Base-by-base conservation (phyloP, 2,888 invertebrate species). In the Stenodema calcarata region DNA sequence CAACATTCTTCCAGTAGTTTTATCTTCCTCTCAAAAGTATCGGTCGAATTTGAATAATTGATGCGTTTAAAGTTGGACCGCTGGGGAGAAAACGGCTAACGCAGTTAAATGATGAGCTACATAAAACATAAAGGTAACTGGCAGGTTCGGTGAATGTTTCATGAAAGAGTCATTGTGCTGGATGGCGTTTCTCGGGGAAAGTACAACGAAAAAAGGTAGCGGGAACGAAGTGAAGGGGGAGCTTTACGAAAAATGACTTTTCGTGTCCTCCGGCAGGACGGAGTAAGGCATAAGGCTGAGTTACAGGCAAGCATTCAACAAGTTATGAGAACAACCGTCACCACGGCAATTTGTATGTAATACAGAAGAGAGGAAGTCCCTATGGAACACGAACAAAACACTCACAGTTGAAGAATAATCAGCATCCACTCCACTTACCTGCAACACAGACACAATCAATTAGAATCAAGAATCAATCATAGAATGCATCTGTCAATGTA, bases 31-130 rank as follows among this genome's bases (percentile, higher is more conserved):
- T 78, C 0, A 44, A 23, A 78, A 42, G 78, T 78, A 78, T 44
- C 42, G 18, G 78, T 44, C 78, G 41, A 44, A 78, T 78, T 78
- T 78, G 78, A 78, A 78, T 78, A 78, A 78, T 78, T 78, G 78
- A 78, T 44, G 44, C 78, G 18, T 78, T 78, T 42, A 44, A 35
- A 7, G 62, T 18, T 62, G 18, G 62, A 62, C 62, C 62, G 62
- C 23, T 11, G 78, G 16, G 78, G 41, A 44, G 23, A 23, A 62
- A 62, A 62, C 62, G 23, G 62, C 62, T 62, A 62, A 62, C 62
- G 62, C 62, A 62, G 62, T 62, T 62, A 62, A 62, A 62, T 62
- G 62, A 62, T 12, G 62, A 62, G 62, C 62, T 62, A 62, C 62
- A 62, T 62, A 62, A 62, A 62, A 62, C 62, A 62, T 62, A 62